Percentiles rank a stretch among this genome's conserved stretches.
Evolutionary conservation across 2,888 invertebrate species (phyloP).

Genomic region (Rotaria socialis): DNA sequence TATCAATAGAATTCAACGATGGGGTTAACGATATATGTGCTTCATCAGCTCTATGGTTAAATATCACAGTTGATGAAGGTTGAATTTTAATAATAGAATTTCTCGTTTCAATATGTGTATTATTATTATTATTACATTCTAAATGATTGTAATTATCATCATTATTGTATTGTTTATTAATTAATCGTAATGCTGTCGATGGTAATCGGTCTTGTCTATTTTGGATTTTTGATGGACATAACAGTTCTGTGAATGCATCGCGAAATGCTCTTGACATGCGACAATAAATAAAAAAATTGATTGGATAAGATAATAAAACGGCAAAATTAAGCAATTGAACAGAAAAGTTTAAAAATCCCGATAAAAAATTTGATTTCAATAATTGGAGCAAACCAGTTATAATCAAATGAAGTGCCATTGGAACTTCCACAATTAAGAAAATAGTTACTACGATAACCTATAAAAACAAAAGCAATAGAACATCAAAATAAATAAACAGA

Average conservation of each 20-base stretch:
- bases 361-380: background rate
- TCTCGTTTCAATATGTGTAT: background rate
- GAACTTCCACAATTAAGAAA: constrained; percentile 37
- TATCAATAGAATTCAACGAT: background rate
- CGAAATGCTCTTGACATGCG: constrained; percentile 39
- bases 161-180: background rate
- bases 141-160: background rate
- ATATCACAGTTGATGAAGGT: background rate
- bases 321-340: constrained; percentile 30
- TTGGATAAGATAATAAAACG: constrained; percentile 37
- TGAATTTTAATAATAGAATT: background rate
- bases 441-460: constrained; percentile 22
- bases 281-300: constrained; percentile 42
- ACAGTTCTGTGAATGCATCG: constrained; percentile 28
- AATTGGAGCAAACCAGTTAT: background rate
- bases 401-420: constrained; percentile 22
- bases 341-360: background rate
- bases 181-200: background rate
- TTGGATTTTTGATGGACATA: background rate
- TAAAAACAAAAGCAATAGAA: background rate
- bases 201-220: background rate
- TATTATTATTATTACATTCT: no score
- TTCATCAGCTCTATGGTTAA: background rate
- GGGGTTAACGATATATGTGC: background rate
- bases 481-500: background rate